Evolutionary conservation across 2,113 vertebrate genomes (phyloP).

Genomic region (Actenoides lindsayi): DNA sequence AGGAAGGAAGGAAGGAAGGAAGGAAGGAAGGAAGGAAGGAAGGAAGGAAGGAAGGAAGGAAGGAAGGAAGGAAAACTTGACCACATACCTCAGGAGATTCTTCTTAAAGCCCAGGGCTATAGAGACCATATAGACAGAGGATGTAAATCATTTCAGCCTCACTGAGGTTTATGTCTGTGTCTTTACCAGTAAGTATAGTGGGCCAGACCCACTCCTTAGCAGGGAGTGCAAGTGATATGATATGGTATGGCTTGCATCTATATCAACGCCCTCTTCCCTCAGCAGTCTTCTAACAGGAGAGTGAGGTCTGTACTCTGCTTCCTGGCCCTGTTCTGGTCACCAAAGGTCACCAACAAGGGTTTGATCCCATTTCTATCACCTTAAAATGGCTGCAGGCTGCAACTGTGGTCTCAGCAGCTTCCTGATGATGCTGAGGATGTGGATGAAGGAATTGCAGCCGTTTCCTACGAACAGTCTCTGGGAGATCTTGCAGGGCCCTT

Average conservation of each 20-base stretch:
- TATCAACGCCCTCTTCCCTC: background rate
- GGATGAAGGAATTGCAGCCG: rapidly evolving
- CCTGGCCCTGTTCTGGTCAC: background rate
- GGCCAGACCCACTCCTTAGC: background rate
- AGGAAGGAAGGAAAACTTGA: background rate
- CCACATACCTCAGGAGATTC: background rate
- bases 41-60: background rate
- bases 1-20: background rate
- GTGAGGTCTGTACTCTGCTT: background rate
- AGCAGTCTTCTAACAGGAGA: rapidly evolving
- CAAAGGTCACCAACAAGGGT: background rate
- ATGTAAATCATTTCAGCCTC: background rate
- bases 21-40: background rate
- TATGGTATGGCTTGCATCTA: background rate
- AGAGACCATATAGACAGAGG: background rate
- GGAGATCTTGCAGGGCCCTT: background rate
- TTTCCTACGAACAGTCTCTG: background rate
- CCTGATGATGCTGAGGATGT: background rate
- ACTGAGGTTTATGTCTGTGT: background rate
- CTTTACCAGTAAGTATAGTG: background rate
- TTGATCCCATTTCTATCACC: background rate
- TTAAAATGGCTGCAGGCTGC: rapidly evolving
- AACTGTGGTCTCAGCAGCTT: background rate
- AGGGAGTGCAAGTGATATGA: background rate
- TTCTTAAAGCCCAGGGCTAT: background rate